Percentiles rank a stretch among this genome's conserved stretches.
Evolutionary conservation across 2,888 invertebrate genomes (phyloP).

Genomic region (Phortica magna): DNA sequence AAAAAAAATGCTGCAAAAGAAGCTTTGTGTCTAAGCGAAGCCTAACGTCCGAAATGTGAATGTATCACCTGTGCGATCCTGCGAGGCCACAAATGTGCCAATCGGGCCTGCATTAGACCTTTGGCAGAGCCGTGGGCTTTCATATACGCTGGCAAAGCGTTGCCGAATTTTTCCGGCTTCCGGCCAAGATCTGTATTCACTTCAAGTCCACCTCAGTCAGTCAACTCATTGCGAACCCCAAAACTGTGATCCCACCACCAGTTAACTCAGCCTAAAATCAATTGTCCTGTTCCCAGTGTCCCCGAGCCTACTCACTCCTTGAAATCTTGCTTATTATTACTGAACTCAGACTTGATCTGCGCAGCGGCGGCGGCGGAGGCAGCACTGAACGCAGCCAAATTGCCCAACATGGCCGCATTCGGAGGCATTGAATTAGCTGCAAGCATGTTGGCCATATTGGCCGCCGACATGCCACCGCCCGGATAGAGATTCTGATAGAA

Average conservation of each 20-base stretch:
- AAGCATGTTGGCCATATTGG: slow-evolving; percentile 52
- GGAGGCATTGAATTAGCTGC: slow-evolving; percentile 49
- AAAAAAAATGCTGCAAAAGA: slow-evolving; percentile 30
- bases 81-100: neutral
- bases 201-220: neutral
- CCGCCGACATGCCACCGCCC: slow-evolving; percentile 50
- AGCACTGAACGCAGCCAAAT: slow-evolving; percentile 64
- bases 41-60: neutral
- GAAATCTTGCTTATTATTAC: slow-evolving; percentile 66
- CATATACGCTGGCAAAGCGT: neutral
- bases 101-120: neutral
- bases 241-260: slow-evolving; percentile 19
- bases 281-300: neutral
- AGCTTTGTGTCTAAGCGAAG: neutral
- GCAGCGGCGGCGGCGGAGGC: slow-evolving; percentile 68
- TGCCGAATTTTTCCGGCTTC: neutral
- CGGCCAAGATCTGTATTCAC: too few species aligned
- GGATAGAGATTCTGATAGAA: slow-evolving; percentile 77
- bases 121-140: neutral
- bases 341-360: slow-evolving; percentile 64
- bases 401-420: slow-evolving; percentile 60
- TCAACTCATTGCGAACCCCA: neutral
- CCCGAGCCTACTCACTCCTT: slow-evolving; percentile 56
- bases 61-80: neutral
- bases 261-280: neutral